Base-by-base conservation (phyloP, 2,113 vertebrate species). In the Oncorhynchus masou region DNA sequence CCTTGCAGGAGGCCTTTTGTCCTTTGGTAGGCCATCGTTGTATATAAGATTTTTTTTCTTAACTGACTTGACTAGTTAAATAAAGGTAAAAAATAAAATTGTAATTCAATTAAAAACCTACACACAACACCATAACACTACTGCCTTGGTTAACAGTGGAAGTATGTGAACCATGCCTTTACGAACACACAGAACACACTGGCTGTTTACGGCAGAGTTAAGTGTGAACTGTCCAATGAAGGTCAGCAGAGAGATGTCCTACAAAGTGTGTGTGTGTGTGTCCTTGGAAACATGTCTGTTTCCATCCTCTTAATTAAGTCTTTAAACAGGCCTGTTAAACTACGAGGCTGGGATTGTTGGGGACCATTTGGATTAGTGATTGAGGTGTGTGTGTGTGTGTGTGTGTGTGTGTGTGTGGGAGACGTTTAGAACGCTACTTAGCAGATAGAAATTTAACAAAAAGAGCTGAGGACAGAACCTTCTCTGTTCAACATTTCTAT, bases 221-320 rank as follows among this genome's bases (percentile, higher is more conserved):
- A 78, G 65, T 45, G 74, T 70, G 76, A 83, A 59, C 3, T 1
- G 60, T 68, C 27, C 73, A 6, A 73, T 70, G 49, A 69, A 77
- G 22, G 71, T 64, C 31, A 76, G 76, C 71, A 4, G 9, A 81
- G 68, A 4, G 3, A 70, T 82, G 70, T 51, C 68, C 45, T 34
- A 31, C 51, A 74, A 80, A 75, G 12, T 51, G 49, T 51, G 27
- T 27, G 49, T 51, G 27, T 27, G 25, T 27, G 49, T 54, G 49
- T 29, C 67, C 79, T 59, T 74, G 45, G n/a, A 76, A 78, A 67
- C 79, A 66, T 48, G n/a, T 67, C 68, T 72, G 57, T 73, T 73
- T 73, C 29, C 57, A 64, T 72, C 27, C 45, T 68, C 64, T 62
- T 22, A 8, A 20, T 19, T 29, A 75, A 83, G 0, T 62, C 19